Base-by-base conservation (phyloP, 2,797 vertebrate genomes). In the Hydrolagus colliei region DNA sequence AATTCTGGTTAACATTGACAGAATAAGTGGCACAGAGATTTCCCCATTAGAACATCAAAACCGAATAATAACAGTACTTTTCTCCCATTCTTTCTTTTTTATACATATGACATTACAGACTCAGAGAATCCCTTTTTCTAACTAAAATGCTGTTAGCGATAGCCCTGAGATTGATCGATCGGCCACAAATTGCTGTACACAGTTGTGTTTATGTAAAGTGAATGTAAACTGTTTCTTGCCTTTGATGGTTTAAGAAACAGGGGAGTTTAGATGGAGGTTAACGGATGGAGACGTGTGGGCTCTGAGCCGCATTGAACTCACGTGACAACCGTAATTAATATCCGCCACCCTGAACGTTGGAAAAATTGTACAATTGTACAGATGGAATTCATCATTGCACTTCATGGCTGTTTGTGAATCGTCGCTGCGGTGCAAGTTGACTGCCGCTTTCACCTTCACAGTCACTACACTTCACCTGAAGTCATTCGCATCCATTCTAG, bases 1-100 rank as follows among this genome's bases (percentile, higher is more conserved):
- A 84, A 84, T 35, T 41, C 65, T 18, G 52, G 79, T 84, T 84
- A 84, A 84, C 67, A 84, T 68, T 84, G 65, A 52, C 79, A 84
- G 65, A 41, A 71, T 84, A 84, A 84, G 32, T 84, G 79, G 16
- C 5, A 5, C 16, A 41, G 65, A 68, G 27, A 71, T 35, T 84
- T 84, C 67, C 65, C 27, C 79, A 84, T 84, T 16, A 84, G 65
- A 71, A 52, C 18, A 41, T 84, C 63, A 82, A 71, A 41, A 84
- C 41, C 35, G 61, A 77, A 76, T 76, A 76, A 82, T 35, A 71
- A 84, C 20, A 84, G 79, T 84, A 84, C 71, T 68, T 84, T 68
- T 67, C 27, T 41, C 79, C 71, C 79, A 84, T 68, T 84, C 67
- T 71, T 52, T 84, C 79, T 18, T 67, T 27, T 65, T 84, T 84